These are phyloP conservation scores for Tigriopus japonicus DNA, from an alignment of 1,140 invertebrate species.

Conservation along the genomic window DNA sequence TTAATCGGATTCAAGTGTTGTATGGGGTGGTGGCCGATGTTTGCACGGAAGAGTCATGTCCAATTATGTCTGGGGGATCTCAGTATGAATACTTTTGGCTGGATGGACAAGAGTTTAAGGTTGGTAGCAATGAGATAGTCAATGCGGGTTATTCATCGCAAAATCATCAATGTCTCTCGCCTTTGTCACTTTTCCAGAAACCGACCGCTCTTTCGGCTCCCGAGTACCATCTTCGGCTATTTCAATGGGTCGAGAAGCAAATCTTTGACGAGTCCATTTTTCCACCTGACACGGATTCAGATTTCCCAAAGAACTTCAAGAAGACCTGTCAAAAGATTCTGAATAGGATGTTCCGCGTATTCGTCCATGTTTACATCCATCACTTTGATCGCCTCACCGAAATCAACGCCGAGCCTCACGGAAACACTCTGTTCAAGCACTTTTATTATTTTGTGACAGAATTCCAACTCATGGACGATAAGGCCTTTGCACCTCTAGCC, in stretches of 20 bases:
- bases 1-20: slow-evolving; percentile 24
- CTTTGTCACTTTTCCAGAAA: slow-evolving; percentile 4
- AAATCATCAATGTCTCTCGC: background rate
- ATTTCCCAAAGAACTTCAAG: slow-evolving; percentile 70
- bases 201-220: background rate
- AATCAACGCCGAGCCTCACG: slow-evolving; percentile 1
- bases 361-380: slow-evolving; percentile 11
- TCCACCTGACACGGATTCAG: slow-evolving; percentile 59
- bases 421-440: slow-evolving; percentile 1
- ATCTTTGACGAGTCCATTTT: slow-evolving; percentile 80
- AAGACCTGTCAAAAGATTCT: slow-evolving; percentile 9
- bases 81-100: slow-evolving; percentile 86
- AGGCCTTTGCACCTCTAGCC: background rate
- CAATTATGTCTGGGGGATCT: slow-evolving; percentile 74
- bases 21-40: slow-evolving; percentile 75
- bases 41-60: slow-evolving; percentile 65
- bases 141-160: too few relatives aligned
- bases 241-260: slow-evolving; percentile 86
- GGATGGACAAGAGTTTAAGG: slow-evolving; percentile 39
- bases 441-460: slow-evolving; percentile 8
- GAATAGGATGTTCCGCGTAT: background rate
- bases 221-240: slow-evolving; percentile 61
- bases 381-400: slow-evolving; percentile 1
- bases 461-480: background rate
- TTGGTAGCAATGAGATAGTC: background rate